A percentile compares a stretch with the other conserved stretches of the same genome.
These are phyloP conservation scores for Popillia japonica DNA, from an alignment of 1,140 invertebrate genomes.

Conservation along the genomic window DNA sequence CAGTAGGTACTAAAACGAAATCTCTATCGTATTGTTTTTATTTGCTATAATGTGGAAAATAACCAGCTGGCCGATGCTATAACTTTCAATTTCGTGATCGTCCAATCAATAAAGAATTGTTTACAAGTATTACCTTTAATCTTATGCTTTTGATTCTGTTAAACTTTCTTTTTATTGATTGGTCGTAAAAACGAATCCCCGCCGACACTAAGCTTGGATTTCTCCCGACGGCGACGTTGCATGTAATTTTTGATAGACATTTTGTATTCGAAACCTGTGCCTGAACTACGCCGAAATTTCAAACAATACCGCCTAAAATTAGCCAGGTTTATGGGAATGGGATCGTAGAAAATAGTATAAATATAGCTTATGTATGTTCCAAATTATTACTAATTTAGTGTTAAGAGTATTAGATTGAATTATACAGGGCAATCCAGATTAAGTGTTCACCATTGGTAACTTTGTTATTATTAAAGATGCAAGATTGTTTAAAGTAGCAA, in stretches of 20 bases:
- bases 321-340: not conserved
- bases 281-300: not conserved
- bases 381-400: too few relatives aligned
- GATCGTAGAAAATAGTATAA: too few relatives aligned
- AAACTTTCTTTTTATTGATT: slow-evolving; percentile 11
- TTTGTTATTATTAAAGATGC: too few relatives aligned
- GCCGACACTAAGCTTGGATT: not conserved
- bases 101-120: slow-evolving; percentile 7
- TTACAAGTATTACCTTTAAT: slow-evolving; percentile 4
- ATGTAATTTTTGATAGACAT: not conserved
- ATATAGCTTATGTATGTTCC: too few relatives aligned
- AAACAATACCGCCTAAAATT: not conserved
- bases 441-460: too few relatives aligned
- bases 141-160: not conserved
- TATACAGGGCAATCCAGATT: too few relatives aligned
- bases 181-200: not conserved
- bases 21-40: too few relatives aligned
- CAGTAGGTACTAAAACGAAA: too few relatives aligned
- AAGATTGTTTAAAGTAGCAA: too few relatives aligned
- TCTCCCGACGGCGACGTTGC: not conserved
- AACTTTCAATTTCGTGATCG: not conserved
- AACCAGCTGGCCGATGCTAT: not conserved
- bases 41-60: not conserved
- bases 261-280: not conserved
- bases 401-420: too few relatives aligned